phyloP scores from a whole-genome alignment of 2,888 invertebrate species.

The Graphium colonna region DNA sequence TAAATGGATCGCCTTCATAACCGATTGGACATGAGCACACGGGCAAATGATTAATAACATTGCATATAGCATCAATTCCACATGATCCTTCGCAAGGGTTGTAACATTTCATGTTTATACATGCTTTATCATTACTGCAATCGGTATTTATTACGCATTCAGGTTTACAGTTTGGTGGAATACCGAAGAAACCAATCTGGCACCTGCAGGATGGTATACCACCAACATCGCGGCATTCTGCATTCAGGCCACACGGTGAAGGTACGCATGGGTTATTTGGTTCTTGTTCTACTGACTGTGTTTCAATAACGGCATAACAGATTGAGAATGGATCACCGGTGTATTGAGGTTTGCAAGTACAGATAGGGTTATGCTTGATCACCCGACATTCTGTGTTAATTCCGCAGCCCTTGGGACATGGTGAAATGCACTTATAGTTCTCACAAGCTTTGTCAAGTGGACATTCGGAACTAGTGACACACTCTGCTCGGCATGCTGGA shows the following conservation, averaged over 20 bases:
- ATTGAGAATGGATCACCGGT: conserved; percentile 83
- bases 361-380: conserved; percentile 85
- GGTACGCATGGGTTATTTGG: conserved; percentile 83
- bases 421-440: conserved; percentile 85
- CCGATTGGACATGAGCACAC: conserved; percentile 83
- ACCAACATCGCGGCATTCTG: conserved; percentile 79
- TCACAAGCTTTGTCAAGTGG: conserved; percentile 83
- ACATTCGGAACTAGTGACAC: conserved; percentile 84
- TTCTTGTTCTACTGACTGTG: conserved; percentile 41
- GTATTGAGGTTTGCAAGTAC: conserved; percentile 81
- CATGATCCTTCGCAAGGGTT: conserved; percentile 90
- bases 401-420: conserved; percentile 86
- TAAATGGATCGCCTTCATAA: conserved; percentile 87
- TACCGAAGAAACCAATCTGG: conserved; percentile 82
- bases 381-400: conserved; percentile 85
- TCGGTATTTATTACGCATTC: conserved; percentile 87
- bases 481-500: conserved; percentile 85
- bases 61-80: conserved; percentile 86
- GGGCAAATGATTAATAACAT: conserved; percentile 87
- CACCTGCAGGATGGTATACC: conserved; percentile 84
- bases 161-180: conserved; percentile 87
- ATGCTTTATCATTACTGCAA: conserved; percentile 86
- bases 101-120: conserved; percentile 87
- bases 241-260: conserved; percentile 88
- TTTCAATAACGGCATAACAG: conserved; percentile 56